phyloP scores from a whole-genome alignment of 2,888 invertebrate genomes.

The Eupithecia inturbata region DNA sequence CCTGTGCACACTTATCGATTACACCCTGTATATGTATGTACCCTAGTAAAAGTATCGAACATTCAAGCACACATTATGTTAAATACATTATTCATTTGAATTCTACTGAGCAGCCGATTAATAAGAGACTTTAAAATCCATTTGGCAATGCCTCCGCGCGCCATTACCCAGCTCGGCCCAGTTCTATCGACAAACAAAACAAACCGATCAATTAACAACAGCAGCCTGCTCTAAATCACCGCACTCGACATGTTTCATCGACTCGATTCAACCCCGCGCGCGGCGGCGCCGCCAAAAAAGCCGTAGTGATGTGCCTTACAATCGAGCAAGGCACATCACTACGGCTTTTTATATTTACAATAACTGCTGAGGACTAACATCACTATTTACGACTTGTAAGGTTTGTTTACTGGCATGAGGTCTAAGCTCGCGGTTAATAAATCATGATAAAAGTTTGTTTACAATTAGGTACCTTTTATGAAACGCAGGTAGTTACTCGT shows the following conservation, averaged over 20 bases:
- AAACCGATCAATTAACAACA: slow-evolving; percentile 1
- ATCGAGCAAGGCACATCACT: background rate
- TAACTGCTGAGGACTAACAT: background rate
- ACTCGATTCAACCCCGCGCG: background rate
- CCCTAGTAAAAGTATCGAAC: background rate
- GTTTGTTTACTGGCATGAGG: no score
- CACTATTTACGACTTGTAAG: no score
- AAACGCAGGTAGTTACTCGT: no score
- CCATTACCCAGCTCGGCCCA: background rate
- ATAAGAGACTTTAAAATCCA: background rate
- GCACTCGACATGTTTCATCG: background rate
- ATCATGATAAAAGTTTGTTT: no score
- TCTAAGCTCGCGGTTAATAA: no score
- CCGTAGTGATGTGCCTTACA: no score
- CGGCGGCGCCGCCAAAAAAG: no score
- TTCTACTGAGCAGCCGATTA: background rate
- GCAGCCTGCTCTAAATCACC: background rate
- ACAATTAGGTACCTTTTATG: no score
- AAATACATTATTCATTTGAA: background rate
- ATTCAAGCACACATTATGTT: background rate
- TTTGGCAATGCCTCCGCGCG: background rate
- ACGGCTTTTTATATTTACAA: background rate
- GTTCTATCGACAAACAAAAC: background rate
- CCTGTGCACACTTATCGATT: no score
- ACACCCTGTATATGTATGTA: no score